Conservation (phyloP, 1,140 invertebrate genomes). For the Drosophila lini region DNA sequence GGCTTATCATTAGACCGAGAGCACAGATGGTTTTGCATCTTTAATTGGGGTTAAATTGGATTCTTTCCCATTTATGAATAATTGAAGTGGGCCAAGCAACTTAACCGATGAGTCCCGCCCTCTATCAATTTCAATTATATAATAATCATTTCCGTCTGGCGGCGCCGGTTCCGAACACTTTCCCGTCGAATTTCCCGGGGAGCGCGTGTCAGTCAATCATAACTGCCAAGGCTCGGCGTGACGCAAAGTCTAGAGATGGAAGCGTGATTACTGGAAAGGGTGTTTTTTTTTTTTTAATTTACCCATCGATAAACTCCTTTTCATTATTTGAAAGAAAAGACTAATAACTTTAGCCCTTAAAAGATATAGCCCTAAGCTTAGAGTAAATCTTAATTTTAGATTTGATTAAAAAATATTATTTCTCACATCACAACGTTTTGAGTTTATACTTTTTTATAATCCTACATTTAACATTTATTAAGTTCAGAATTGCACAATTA, state of each 20-base stretch:
- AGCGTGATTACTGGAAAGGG: conserved; percentile 7
- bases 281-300: not conserved
- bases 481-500: too few species aligned
- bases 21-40: conserved; percentile 75
- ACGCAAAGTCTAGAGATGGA: conserved; percentile 22
- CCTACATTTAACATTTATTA: not conserved
- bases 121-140: conserved; percentile 83
- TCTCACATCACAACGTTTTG: too few species aligned
- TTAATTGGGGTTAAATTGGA: conserved; percentile 78
- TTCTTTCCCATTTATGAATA: conserved; percentile 60
- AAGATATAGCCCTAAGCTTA: not conserved
- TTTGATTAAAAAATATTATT: not conserved
- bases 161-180: conserved; percentile 20
- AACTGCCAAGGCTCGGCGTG: conserved; percentile 24
- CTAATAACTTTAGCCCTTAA: not conserved
- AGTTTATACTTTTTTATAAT: not conserved
- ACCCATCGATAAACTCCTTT: not conserved
- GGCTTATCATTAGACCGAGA: conserved; percentile 58
- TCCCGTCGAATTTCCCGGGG: conserved; percentile 2
- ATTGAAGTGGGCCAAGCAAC: conserved; percentile 63
- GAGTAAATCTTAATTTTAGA: too few species aligned
- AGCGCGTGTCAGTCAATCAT: conserved; percentile 68
- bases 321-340: not conserved
- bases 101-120: conserved; percentile 18
- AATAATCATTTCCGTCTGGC: conserved; percentile 79